These are phyloP conservation scores for Agapornis roseicollis DNA, from an alignment of 2,113 vertebrate genomes.

Conservation along the genomic window DNA sequence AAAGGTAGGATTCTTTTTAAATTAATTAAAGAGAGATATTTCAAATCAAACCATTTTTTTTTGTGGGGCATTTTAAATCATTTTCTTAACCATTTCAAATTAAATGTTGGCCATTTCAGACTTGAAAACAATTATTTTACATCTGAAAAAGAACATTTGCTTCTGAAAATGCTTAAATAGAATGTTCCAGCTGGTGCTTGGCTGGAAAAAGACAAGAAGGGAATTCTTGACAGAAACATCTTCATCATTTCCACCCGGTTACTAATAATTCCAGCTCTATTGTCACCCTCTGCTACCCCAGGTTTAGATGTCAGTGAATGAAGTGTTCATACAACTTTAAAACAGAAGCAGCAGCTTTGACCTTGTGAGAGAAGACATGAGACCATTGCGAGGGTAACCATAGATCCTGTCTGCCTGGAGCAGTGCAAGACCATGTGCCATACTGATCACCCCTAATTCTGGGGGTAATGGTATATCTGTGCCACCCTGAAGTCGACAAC, in stretches of 20 bases:
- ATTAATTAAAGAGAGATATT: background rate
- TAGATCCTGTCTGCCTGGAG: background rate
- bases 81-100: background rate
- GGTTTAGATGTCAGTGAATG: background rate
- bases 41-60: background rate
- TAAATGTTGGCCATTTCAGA: background rate
- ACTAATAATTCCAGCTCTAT: background rate
- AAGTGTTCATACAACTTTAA: background rate
- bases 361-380: background rate
- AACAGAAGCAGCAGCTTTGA: background rate
- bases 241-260: background rate
- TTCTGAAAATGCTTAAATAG: background rate
- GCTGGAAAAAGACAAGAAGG: background rate
- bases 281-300: background rate
- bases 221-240: background rate
- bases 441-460: background rate
- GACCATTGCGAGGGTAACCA: background rate
- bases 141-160: background rate
- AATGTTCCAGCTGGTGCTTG: background rate
- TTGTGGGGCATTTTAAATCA: background rate
- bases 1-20: background rate
- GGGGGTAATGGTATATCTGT: background rate
- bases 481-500: background rate
- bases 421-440: no score
- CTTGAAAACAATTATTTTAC: background rate